Evolutionary conservation across 2,113 vertebrate species (phyloP), one percentile per base, ranked within the genome.

Genomic region (Damaliscus lunatus): DNA sequence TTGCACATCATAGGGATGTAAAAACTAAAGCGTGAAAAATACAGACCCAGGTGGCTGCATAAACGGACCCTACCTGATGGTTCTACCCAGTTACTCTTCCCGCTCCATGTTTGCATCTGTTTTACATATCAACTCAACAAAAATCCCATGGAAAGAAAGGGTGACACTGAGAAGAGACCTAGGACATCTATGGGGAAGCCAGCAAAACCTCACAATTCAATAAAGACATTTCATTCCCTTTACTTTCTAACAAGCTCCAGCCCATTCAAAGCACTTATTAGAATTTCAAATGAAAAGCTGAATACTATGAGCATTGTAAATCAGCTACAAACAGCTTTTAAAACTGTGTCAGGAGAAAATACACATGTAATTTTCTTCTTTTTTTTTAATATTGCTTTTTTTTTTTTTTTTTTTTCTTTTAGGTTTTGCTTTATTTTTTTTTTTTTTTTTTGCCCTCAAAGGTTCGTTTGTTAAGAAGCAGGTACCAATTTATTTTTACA

Each of bases 231-330:
- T 98, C 98, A 93, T 98, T 98, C 96, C 97, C 90, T 98, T 98
- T 94, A 98, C 95, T 98, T 98, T 97, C 94, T 88, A 98, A 98
- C 81, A 97, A 96, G 95, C 97, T 92, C 96, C 74, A 98, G 97
- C 84, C 97, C 97, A 98, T 98, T 99, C 98, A 98, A 98, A 98
- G 97, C 88, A 81, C 98, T 98, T 95, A 98, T 98, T 98, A 97
- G 98, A 99, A 98, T 99, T 99, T 99, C 98, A 99, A 98, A 99
- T 98, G 98, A 98, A 99, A 99, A 98, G 95, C 92, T 98, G 98
- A 98, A 98, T 98, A 98, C 98, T 95, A 98, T 96, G 94, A 98
- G 98, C 96, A 97, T 95, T 98, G 98, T 98, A 98, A 98, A 99
- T 99, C 98, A 98, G 97, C 88, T 98, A 98, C 96, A 98, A 99